phyloP scores from a whole-genome alignment of 2,888 invertebrate species.

The Acanthosepion lycidas region DNA sequence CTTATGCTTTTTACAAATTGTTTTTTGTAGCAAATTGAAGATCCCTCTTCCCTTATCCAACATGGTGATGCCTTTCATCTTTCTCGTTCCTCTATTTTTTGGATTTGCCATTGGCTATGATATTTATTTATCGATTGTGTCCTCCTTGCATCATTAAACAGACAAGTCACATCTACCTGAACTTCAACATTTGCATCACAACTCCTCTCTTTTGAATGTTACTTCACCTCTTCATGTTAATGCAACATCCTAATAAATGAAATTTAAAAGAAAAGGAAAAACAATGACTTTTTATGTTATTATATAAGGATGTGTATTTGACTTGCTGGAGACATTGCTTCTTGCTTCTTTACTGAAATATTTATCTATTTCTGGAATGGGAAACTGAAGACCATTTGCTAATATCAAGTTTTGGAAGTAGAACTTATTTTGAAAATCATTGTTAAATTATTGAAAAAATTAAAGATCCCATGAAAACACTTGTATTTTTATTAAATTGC shows the following conservation, averaged over 20 bases:
- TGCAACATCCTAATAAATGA: neutral
- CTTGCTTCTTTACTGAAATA: no score
- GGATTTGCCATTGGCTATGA: slow-evolving; percentile 70
- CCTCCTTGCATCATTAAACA: neutral
- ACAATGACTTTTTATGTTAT: no score
- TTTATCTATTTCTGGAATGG: no score
- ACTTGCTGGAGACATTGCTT: no score
- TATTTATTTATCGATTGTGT: slow-evolving; percentile 53
- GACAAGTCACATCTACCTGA: neutral
- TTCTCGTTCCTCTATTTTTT: slow-evolving; percentile 68
- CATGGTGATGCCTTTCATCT: slow-evolving; percentile 59
- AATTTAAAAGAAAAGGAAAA: no score
- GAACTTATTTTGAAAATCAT: no score
- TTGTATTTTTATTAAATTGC: no score
- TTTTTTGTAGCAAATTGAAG: neutral
- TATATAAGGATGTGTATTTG: no score
- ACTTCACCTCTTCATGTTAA: neutral
- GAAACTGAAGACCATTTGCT: no score
- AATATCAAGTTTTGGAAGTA: no score
- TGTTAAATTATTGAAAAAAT: no score
- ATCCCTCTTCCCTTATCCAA: neutral
- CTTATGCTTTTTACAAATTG: neutral
- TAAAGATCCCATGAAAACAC: no score
- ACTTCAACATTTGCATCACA: neutral
- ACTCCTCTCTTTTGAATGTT: neutral